Percentiles rank a stretch among this genome's conserved stretches.
These are phyloP conservation scores for Dipodomys merriami DNA, from an alignment of 2,113 vertebrate species.

Conservation along the genomic window DNA sequence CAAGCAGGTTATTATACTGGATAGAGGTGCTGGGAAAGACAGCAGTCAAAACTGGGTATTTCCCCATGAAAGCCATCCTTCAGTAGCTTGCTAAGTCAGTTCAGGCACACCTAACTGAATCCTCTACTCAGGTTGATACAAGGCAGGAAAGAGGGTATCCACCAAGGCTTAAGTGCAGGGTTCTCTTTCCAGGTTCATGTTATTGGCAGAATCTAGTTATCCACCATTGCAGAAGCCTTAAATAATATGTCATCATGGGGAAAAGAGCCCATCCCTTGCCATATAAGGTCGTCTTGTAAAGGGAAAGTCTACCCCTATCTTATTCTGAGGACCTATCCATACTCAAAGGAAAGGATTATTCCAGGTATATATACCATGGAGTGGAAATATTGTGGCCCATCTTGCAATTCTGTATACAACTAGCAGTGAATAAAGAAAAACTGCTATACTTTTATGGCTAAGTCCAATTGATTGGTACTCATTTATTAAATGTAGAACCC, in stretches of 20 bases:
- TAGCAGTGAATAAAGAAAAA: constrained; percentile 22
- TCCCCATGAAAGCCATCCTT: too few species aligned
- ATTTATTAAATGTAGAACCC: neutral
- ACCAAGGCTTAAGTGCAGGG: neutral
- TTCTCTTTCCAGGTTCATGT: neutral
- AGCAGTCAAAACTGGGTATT: too few species aligned
- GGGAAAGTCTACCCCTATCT: neutral
- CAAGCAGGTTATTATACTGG: too few species aligned
- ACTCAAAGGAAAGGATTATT: neutral
- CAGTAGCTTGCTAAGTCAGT: neutral
- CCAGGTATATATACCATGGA: neutral
- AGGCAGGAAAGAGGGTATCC: neutral
- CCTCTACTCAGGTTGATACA: neutral
- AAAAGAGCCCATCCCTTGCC: neutral
- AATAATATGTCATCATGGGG: neutral
- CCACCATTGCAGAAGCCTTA: constrained; percentile 4
- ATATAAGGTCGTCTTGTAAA: neutral
- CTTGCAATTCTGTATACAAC: neutral
- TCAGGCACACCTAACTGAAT: neutral
- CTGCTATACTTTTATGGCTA: neutral
- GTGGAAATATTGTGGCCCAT: neutral
- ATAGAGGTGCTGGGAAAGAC: too few species aligned
- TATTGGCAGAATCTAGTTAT: neutral
- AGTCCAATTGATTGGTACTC: neutral
- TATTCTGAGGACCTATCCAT: neutral